Percentiles rank a stretch among this genome's conserved stretches.
phyloP scores from a whole-genome alignment of 2,113 vertebrate species.

The Esox niger region DNA sequence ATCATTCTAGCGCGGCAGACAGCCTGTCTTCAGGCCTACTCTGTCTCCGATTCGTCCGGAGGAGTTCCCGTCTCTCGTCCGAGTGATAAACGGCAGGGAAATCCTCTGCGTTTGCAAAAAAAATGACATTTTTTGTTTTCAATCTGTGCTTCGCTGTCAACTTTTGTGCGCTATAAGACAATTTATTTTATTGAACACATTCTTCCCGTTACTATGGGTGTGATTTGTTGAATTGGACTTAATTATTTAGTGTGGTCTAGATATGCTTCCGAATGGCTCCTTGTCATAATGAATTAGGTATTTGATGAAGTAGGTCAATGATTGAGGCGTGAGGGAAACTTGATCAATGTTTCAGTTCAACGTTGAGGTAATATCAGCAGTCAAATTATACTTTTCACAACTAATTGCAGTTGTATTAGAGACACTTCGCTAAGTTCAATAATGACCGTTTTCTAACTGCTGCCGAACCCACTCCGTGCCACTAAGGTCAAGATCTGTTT shows the following conservation, averaged over 20 bases:
- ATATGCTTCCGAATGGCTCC: not conserved
- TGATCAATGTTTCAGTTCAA: not conserved
- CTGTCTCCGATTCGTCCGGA: constrained; percentile 70
- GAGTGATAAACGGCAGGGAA: constrained; percentile 77
- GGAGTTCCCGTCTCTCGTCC: constrained; percentile 69
- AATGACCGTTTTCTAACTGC: no score
- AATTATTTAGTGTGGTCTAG: not conserved
- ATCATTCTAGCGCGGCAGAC: constrained; percentile 51
- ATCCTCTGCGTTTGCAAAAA: constrained; percentile 72
- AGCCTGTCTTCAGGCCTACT: constrained; percentile 58
- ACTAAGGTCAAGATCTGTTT: no score
- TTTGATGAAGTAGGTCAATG: not conserved
- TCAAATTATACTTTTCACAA: not conserved
- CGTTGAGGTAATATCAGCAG: not conserved
- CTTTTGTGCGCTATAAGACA: constrained; percentile 66
- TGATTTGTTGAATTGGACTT: not conserved
- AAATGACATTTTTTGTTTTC: constrained; percentile 73
- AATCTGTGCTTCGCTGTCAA: constrained; percentile 75
- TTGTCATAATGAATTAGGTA: not conserved
- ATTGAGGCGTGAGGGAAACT: not conserved
- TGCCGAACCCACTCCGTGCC: no score
- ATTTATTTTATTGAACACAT: constrained; percentile 56
- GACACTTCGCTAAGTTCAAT: not conserved
- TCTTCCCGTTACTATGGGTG: not conserved
- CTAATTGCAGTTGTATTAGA: not conserved